phyloP scores from a whole-genome alignment of 2,888 invertebrate genomes.

The Drosophila niveifrons region DNA sequence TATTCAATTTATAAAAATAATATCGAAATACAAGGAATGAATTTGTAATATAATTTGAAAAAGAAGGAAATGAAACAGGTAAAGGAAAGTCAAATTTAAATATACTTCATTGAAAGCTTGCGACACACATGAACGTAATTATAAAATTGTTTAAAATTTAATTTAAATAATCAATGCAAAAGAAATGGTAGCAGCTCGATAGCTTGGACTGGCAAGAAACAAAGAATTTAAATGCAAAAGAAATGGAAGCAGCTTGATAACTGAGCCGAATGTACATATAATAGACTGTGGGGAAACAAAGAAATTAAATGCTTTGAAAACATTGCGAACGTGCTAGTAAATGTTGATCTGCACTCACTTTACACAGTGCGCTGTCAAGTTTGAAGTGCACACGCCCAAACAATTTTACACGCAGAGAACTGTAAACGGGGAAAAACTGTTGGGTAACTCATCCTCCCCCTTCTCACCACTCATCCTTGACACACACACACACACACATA shows the following conservation, averaged over 20 bases:
- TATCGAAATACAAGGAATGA: no score
- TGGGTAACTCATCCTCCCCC: not conserved
- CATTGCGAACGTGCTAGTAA: slow-evolving; percentile 37
- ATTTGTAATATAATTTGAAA: no score
- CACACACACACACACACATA: not conserved
- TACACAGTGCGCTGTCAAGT: slow-evolving; percentile 44
- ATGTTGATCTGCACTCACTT: slow-evolving; percentile 40
- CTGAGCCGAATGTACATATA: not conserved
- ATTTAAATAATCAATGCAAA: not conserved
- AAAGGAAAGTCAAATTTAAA: no score
- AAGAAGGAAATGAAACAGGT: no score
- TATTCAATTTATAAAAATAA: no score
- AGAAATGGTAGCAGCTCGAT: not conserved
- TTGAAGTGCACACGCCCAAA: slow-evolving; percentile 69
- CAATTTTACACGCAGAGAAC: slow-evolving; percentile 61
- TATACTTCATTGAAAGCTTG: no score
- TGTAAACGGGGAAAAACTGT: slow-evolving; percentile 30
- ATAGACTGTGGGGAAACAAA: slow-evolving; percentile 3
- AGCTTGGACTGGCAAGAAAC: no score
- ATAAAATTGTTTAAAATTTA: not conserved
- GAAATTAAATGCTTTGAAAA: slow-evolving; percentile 24
- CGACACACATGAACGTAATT: no score
- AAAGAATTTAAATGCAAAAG: no score
- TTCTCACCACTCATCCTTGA: no score
- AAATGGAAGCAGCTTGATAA: not conserved